Base-by-base conservation (phyloP, 2,113 vertebrate species). In the Seriola rivoliana region DNA sequence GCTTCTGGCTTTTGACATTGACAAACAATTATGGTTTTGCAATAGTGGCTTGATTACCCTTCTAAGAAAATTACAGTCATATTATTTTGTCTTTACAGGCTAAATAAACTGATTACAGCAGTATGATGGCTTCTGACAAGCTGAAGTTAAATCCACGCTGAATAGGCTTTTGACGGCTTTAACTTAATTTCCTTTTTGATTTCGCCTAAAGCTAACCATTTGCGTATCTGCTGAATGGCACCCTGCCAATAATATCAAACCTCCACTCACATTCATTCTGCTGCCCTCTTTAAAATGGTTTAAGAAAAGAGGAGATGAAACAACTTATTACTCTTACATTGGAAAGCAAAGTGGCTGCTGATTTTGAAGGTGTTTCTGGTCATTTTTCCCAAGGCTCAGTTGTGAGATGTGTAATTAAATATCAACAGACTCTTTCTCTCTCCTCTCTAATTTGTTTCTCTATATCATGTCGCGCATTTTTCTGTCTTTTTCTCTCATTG, bases 151-250 rank as follows among this genome's bases (percentile, higher is more conserved):
- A 73, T 71, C 66, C 57, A 23, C 17, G 71, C 19, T 79, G 73
- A 81, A 78, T 60, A 48, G 52, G 65, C 25, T 71, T 77, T 74
- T 65, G 63, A 87, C 84, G 57, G 55, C 73, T 81, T 79, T 68
- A 84, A 85, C 59, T 75, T 68, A 67, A 83, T 74, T 82, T 83
- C 52, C 42, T 46, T 79, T 29, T 71, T 73, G 36, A 82, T 88
- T 87, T 84, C 0, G 38, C 77, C 65, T 25, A 63, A 58, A 75
- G 57, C 73, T 40, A 29, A 29, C 38, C 1, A 25, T 72, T 54
- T 67, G n/a, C 71, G 36, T 65, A 32, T 64, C 68, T 74, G 52
- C 68, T 64, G n/a, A 80, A 55, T 59, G 64, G 46, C 76, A 75
- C 44, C 59, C 54, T 74, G 71, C 73, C 74, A 88, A 82, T 85